Base-by-base conservation (phyloP, 1,140 invertebrate species). In the Andricus grossulariae region DNA sequence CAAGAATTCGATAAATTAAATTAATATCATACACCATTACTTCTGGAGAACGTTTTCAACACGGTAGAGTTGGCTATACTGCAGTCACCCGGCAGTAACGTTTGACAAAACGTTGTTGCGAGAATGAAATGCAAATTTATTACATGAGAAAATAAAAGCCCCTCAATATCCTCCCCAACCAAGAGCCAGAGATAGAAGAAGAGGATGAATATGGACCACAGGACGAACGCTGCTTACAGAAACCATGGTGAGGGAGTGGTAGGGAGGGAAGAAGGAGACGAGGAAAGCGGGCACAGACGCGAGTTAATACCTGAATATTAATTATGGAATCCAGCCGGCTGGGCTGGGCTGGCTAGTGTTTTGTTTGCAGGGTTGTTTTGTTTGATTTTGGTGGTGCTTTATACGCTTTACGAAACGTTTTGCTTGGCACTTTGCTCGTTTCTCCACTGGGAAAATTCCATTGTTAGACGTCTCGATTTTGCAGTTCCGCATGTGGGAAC, bases 241-340 rank as follows among this genome's bases (percentile, higher is more conserved):
- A 25, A 60, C 52, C 45, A 57, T 71, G 71, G 77, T 72, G 55
- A 52, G 52, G 8, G 57, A 52, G 75, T 51, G 54, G 49, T 50
- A 49, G 19, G 72, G 57, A 32, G 19, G 66, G 25, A 73, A 55
- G 52, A 50, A 12, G 18, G 39, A 50, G 25, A 52, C 15, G 50
- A 74, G n/a, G 52, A 50, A 7, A 54, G 32, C 39, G 76, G 50
- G 54, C 7, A 55, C 55, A 76, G 49, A 78, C 70, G 52, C 57
- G 54, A 78, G 77, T 84, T 87, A 87, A 86, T 85, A 83, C 81
- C 80, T 79, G 86, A 87, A 87, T 87, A 87, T 87, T 87, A 87
- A 87, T 87, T 87, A 87, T 85, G 76, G 76, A 79, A 73, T 81
- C 79, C 85, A 81, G 84, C 76, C 72, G 78, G 76, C 82, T 82